phyloP scores from a whole-genome alignment of 1,140 invertebrate species.

The Psilanteris sp. region DNA sequence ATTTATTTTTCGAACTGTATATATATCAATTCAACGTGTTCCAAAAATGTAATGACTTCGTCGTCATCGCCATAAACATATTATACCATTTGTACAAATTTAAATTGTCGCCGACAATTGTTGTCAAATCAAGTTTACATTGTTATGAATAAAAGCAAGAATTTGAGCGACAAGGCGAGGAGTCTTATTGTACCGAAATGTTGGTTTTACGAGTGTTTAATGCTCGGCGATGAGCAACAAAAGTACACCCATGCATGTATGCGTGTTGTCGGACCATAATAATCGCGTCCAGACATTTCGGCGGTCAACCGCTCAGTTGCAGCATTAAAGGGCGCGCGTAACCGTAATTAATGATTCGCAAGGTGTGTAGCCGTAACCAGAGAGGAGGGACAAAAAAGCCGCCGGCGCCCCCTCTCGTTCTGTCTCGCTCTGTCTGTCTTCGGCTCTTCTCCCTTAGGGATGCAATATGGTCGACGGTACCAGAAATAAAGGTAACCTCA shows the following conservation, averaged over 20 bases:
- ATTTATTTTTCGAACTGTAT: no score
- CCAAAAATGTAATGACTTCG: no score
- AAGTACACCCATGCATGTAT: conserved; percentile 19
- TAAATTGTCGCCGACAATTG: no score
- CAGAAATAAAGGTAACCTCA: conserved; percentile 61
- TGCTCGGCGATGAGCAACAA: conserved; percentile 4
- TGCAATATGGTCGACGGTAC: conserved; percentile 51
- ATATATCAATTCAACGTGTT: no score
- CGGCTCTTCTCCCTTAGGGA: conserved; percentile 16
- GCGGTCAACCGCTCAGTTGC: conserved; percentile 58
- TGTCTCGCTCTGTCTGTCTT: not conserved
- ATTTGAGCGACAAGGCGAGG: no score
- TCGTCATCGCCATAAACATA: no score
- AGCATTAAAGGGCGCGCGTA: conserved; percentile 55
- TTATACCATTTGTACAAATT: no score
- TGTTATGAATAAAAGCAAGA: no score
- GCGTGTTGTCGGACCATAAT: conserved; percentile 33
- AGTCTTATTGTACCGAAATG: not conserved
- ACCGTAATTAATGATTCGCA: conserved; percentile 65
- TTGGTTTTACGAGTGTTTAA: conserved; percentile 20
- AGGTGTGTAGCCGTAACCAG: conserved; percentile 58
- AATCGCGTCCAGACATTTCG: conserved; percentile 53
- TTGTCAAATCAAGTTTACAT: no score
- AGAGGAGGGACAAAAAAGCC: conserved; percentile 60
- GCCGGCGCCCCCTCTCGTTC: conserved; percentile 29